Evolutionary conservation across 2,797 vertebrate species (phyloP).

Genomic region (Acipenser transmontanus): DNA sequence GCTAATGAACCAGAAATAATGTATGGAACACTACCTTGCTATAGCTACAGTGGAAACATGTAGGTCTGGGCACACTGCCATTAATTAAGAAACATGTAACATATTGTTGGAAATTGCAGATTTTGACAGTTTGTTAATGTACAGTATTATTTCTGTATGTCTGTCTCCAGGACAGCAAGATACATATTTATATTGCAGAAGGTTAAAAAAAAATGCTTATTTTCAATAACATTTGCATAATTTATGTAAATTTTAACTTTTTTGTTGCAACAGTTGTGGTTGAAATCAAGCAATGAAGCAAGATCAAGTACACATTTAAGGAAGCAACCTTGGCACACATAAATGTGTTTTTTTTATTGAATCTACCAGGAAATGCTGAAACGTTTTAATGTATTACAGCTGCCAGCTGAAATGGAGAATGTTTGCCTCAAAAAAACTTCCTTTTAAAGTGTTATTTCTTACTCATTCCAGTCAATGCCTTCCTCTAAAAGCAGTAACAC

Average conservation of each 20-base stretch:
- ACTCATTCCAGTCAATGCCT: constrained; percentile 32
- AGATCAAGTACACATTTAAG: constrained; percentile 9
- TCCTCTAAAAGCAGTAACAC: constrained; percentile 26
- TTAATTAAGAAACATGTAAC: background rate
- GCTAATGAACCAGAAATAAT: background rate
- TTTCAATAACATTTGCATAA: too few species aligned
- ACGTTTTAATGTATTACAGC: constrained; percentile 40
- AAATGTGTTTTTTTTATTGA: constrained; percentile 21
- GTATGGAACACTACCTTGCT: background rate
- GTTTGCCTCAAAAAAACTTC: constrained; percentile 28
- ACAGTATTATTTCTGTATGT: too few species aligned
- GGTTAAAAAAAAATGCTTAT: too few species aligned
- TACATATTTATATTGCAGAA: too few species aligned
- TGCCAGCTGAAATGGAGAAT: constrained; percentile 32
- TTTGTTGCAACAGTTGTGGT: too few species aligned
- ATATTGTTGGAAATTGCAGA: background rate
- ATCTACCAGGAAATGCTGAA: constrained; percentile 30
- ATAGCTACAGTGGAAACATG: background rate
- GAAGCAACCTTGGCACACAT: constrained; percentile 12
- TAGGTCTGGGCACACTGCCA: background rate
- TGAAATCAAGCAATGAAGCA: background rate
- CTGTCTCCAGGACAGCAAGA: too few species aligned
- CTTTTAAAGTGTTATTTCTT: constrained; percentile 33
- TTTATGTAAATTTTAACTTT: too few species aligned
- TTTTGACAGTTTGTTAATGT: background rate